Base-by-base conservation (phyloP, 2,888 invertebrate genomes). In the Dastarcus helophoroides region DNA sequence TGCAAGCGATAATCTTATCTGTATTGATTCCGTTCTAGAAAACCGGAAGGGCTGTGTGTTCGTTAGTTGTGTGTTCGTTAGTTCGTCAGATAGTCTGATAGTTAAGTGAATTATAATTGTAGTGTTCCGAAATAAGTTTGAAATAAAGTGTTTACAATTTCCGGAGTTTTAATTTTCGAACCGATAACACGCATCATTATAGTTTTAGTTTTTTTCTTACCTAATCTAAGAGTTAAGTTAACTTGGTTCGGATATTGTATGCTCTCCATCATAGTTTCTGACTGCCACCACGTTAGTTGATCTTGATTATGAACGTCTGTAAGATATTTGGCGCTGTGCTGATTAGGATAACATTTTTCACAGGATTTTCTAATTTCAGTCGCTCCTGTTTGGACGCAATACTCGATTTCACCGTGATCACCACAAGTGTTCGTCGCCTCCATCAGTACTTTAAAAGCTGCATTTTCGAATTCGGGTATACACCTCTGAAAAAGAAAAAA, bases 341-440 rank as follows among this genome's bases (percentile, higher is more conserved):
- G 69, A 14, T 69, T 67, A 4, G 67, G 68, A 50, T 68, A 76
- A 60, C 94, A 95, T 35, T 71, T 65, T 48, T 84, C 81, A 54
- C 88, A 89, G 3, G 83, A 81, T 53, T 88, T 88, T 45, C 65
- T 61, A 3, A 63, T 60, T 14, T 68, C 69, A 9, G 68, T 63
- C 9, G 76, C 73, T 14, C 88, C 90, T 0, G 93, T 90, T 63
- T 97, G 95, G 37, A 85, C 77, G 60, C 97, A 97, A 61, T 79
- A 98, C 54, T 84, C 76, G 27, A 73, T 82, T 5, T 69, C 68
- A 1, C 78, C 79, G 25, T 76, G 70, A 50, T 85, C 77, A 1
- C 95, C 97, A 53, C 97, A 98, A 2, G 95, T 97, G 60, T 95
- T 95, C 9, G 94, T 93, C 6, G 89, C 85, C 43, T 93, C 89